Evolutionary conservation across 2,113 vertebrate species (phyloP), one percentile per base, ranked within the genome.

Genomic region (Alosa alosa): DNA sequence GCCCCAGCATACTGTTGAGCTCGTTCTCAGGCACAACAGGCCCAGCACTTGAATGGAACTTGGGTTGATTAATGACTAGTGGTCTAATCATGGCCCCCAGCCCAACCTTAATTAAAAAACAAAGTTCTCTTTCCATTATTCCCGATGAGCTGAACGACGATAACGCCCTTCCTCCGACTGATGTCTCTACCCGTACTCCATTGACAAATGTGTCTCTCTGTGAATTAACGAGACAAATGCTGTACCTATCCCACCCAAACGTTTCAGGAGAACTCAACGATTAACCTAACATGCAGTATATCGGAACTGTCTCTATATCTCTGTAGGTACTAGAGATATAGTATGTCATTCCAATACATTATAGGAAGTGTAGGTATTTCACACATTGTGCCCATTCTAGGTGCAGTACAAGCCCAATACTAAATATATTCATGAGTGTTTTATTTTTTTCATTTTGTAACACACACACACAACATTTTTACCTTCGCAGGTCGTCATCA

Each of bases 61-160:
- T 17, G 86, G 86, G 84, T 84, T 90, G 90, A 90, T 90, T 90
- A 90, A 91, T 91, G 86, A 72, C 87, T 87, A 86, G 81, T 81
- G 72, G 87, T 72, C 39, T 91, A 91, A 89, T 91, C 90, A 90
- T 88, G 84, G 88, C 88, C 89, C 85, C 81, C 86, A 87, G 90
- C 88, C 89, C 83, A 75, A 72, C 83, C 90, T 91, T 89, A 91
- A 91, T 91, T 91, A 91, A 91, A 78, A 90, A 90, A 87, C 89
- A 85, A 87, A 90, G 82, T 88, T 86, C 83, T 88, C 81, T 88
- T 91, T 91, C 90, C 88, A 90, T 91, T 91, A 89, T 88, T 88
- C 86, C 55, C 84, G 85, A 84, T 82, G 85, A 90, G 89, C 81
- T 89, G 87, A 85, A 87, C 52, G 72, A 86, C 83, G 89, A 90